These are phyloP conservation scores for Bostrychus sinensis DNA, from an alignment of 2,113 vertebrate genomes.

Conservation along the genomic window DNA sequence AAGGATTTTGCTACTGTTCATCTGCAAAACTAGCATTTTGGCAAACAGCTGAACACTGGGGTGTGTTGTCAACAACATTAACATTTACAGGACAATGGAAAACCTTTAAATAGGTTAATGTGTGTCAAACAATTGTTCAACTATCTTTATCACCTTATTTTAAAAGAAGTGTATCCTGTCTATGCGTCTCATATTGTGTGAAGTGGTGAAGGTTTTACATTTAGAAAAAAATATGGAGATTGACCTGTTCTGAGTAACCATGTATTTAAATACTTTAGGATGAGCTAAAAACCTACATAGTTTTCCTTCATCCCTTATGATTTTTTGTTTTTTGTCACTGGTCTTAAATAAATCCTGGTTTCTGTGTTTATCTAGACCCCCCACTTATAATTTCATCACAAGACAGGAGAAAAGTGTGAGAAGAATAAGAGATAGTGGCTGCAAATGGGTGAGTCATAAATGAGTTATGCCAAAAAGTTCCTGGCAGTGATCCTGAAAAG, in stretches of 20 bases:
- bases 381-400: slow-evolving; percentile 33
- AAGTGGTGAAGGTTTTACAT: too few species aligned
- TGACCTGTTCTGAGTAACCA: too few species aligned
- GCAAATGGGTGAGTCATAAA: slow-evolving; percentile 58
- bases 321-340: not conserved
- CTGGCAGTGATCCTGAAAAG: slow-evolving; percentile 69
- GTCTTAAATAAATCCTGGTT: slow-evolving; percentile 47
- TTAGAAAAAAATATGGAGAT: too few species aligned
- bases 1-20: too few species aligned
- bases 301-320: not conserved
- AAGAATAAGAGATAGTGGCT: slow-evolving; percentile 57
- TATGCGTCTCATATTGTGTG: too few species aligned
- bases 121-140: not conserved
- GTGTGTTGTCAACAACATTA: not conserved
- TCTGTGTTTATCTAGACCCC: slow-evolving; percentile 29
- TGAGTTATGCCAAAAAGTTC: slow-evolving; percentile 68
- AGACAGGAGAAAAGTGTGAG: slow-evolving; percentile 38
- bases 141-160: not conserved
- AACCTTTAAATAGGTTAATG: slow-evolving; percentile 17
- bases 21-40: too few species aligned
- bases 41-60: not conserved
- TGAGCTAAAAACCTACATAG: not conserved
- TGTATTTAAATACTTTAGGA: too few species aligned
- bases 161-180: too few species aligned
- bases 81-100: not conserved